Base-by-base conservation (phyloP, 2,888 invertebrate species). In the Callyntrura guangdongensis region DNA sequence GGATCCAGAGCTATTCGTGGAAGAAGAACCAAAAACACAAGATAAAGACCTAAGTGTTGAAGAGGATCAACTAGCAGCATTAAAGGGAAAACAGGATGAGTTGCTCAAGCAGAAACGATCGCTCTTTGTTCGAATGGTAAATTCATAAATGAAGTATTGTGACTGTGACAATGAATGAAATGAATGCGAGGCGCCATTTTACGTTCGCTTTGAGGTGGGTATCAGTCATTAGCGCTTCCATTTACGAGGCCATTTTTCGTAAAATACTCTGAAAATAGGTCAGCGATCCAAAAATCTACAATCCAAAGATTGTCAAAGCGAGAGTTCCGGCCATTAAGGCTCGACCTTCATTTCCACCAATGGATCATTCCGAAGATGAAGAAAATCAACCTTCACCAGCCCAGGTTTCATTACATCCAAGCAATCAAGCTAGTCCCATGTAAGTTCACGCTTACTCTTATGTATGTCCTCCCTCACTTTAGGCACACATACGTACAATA, bases 91-190 rank as follows among this genome's bases (percentile, higher is more conserved):
- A 95, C 96, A 97, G 94, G 97, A 97, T 94, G 97, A 97, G 89
- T 97, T 97, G 5, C 95, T 99, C 94, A 98, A 98, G 9, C 97
- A 98, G 95, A 98, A 98, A 95, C 96, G 99, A 84, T 98, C 98
- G 14, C 99, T 99, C 96, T 98, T 99, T 95, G 99, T 99, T 89
- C 97, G 99, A 81, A 99, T 99, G 99, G 99, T 98, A 92, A 89
- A 81, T 20, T 74, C 36, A 36, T 36, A 49, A 56, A 11, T n/a
- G 5, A 56, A n/a, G 9, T n/a, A n/a, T n/a, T n/a, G n/a, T n/a
- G 0, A 22, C 22, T 36, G 27, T 25, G 22, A 5, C 8, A 61
- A 61, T 64, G 9, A 59, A 45, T 72, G 36, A 36, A 36, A 36
- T 36, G 36, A 72, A 17, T 36, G 36, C 6, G 74, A 47, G 11